Percentiles rank a stretch among this genome's conserved stretches.
phyloP scores from a whole-genome alignment of 2,113 vertebrate species.

The Ia io region DNA sequence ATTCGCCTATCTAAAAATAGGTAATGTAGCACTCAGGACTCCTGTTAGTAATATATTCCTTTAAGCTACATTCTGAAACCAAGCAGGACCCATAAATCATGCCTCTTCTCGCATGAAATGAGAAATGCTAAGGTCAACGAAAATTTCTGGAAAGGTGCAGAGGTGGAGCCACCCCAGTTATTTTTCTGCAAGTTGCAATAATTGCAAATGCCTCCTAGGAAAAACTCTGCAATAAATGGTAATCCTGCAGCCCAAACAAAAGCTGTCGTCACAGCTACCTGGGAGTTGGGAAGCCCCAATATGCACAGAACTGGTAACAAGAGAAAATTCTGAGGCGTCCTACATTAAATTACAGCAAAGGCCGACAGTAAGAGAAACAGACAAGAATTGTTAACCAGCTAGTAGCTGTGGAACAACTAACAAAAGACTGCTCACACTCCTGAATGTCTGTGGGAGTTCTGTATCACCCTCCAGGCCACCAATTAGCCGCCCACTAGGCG shows the following conservation, averaged over 20 bases:
- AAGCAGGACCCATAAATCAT: conserved; percentile 68
- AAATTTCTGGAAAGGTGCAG: conserved; percentile 61
- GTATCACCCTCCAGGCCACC: no score
- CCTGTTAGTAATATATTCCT: conserved; percentile 56
- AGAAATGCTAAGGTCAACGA: conserved; percentile 68
- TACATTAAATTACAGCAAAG: neutral
- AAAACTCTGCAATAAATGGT: neutral
- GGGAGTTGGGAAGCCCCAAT: neutral
- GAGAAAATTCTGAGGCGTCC: neutral
- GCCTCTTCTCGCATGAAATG: conserved; percentile 53
- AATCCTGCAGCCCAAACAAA: conserved; percentile 15
- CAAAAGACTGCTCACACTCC: neutral
- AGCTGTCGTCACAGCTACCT: neutral
- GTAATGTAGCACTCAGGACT: neutral
- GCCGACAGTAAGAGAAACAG: neutral
- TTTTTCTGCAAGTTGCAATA: conserved; percentile 48
- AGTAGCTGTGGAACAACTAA: neutral
- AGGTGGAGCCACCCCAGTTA: conserved; percentile 39
- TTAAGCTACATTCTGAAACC: conserved; percentile 49
- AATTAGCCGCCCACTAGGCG: neutral
- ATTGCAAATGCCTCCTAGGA: conserved; percentile 46
- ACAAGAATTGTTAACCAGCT: neutral
- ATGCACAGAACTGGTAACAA: neutral
- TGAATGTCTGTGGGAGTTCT: neutral
- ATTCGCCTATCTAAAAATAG: conserved; percentile 56